Base-by-base conservation (phyloP, 2,113 vertebrate species). In the Lophotis ruficrista region DNA sequence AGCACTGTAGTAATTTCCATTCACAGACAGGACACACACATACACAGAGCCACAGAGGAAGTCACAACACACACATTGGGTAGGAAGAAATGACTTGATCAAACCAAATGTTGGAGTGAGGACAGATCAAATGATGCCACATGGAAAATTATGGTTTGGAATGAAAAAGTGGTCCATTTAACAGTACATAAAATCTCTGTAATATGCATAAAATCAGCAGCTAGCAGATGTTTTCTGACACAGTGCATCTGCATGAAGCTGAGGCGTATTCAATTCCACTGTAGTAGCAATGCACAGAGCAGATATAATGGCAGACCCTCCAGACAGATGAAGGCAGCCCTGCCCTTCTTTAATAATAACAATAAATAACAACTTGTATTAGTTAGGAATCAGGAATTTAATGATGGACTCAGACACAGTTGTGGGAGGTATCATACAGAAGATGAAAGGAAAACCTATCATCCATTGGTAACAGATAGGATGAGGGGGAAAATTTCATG, bases 121-220 rank as follows among this genome's bases (percentile, higher is more conserved):
- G 89, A 97, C 95, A 97, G 89, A 96, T 85, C 94, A 94, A 95
- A 96, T 93, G 73, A 94, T 91, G 83, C 96, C 95, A 96, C 92
- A 96, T 96, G 94, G 96, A 96, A 96, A 96, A 96, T 96, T 95
- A 96, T 89, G 89, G 81, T 94, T 95, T 96, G 95, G 87, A 96
- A 95, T 96, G 96, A 96, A 97, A 94, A 96, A 95, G 73, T 83
- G 91, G 96, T 89, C 91, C 89, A 97, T 97, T 97, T 97, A 97
- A 96, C 96, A 96, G 89, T 94, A 96, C 95, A 96, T 96, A 96
- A 97, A 97, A 81, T 96, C 93, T 94, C 95, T 87, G 83, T 91
- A 96, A 92, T 97, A 94, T 61, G 83, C 95, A 97, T 95, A 97
- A 97, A 96, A 97, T 95, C 96, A 96, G 86, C 94, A 96, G 83